phyloP scores from a whole-genome alignment of 1,140 invertebrate species.

The Hyposmocoma kahamanoa region DNA sequence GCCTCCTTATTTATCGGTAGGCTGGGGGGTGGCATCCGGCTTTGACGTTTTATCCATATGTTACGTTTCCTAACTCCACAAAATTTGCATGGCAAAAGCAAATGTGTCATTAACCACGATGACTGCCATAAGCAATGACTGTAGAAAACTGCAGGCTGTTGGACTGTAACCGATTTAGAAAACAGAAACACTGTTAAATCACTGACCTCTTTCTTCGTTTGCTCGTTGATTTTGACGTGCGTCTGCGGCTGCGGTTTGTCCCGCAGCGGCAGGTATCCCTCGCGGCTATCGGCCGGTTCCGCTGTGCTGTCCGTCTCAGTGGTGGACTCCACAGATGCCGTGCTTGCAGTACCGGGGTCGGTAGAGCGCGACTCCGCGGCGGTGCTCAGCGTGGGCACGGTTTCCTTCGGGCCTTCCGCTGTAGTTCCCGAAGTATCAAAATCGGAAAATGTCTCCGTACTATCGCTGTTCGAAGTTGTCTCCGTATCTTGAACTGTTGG shows the following conservation, averaged over 20 bases:
- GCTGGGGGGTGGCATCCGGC: slow-evolving; percentile 17
- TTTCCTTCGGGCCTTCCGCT: slow-evolving; percentile 39
- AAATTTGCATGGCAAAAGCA: too few relatives aligned
- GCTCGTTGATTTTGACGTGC: slow-evolving; percentile 68
- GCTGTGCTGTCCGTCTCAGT: slow-evolving; percentile 49
- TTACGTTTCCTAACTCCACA: too few relatives aligned
- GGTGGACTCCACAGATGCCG: slow-evolving; percentile 41
- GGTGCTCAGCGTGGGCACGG: slow-evolving; percentile 41
- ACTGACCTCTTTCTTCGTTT: slow-evolving; percentile 73
- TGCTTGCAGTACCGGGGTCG: slow-evolving; percentile 41
- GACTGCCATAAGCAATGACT: too few relatives aligned
- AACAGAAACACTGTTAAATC: slow-evolving; percentile 42
- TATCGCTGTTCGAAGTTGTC: slow-evolving; percentile 48
- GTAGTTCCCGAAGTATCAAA: slow-evolving; percentile 48
- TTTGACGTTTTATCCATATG: slow-evolving; percentile 12
- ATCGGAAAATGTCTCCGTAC: slow-evolving; percentile 50
- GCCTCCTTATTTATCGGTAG: slow-evolving; percentile 13
- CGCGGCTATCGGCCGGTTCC: slow-evolving; percentile 62
- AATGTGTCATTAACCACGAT: too few relatives aligned
- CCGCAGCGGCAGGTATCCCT: slow-evolving; percentile 64
- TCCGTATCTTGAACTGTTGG: slow-evolving; percentile 52
- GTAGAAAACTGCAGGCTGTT: slow-evolving; percentile 45
- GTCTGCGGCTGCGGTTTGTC: slow-evolving; percentile 63
- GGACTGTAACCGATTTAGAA: slow-evolving; percentile 50
- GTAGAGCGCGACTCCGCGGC: slow-evolving; percentile 43